Base-by-base conservation (phyloP, 2,113 vertebrate genomes). In the Coryphaenoides rupestris region DNA sequence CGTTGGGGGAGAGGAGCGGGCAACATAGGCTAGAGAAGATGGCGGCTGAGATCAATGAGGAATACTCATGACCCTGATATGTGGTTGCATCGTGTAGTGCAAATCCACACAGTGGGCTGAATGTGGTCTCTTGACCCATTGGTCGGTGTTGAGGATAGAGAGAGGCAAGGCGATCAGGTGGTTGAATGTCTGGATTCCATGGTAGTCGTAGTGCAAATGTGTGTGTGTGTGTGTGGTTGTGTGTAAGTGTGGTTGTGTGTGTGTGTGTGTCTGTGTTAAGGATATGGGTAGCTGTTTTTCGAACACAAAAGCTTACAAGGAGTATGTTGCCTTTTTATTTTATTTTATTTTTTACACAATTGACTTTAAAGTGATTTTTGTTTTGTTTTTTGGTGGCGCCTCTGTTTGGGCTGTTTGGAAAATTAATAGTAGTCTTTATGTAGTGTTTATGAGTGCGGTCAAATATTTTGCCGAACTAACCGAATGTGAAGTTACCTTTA, bases 401-500 rank as follows among this genome's bases (percentile, higher is more conserved):
- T 79, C 16, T 74, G 60, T 78, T 69, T 76, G 26, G 58, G 56
- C 75, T 64, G n/a, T n/a, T n/a, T n/a, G n/a, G n/a, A n/a, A n/a
- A n/a, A n/a, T n/a, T n/a, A n/a, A n/a, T 74, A 54, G 63, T 40
- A 79, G 69, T 64, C 69, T n/a, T n/a, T n/a, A n/a, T n/a, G n/a
- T n/a, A 75, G 73, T 77, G 66, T 73, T 75, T 78, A 68, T n/a
- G n/a, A n/a, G n/a, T n/a, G n/a, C n/a, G 65, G 70, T 81, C 74
- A 60, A 63, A 23, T 72, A 69, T 82, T 68, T 60, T 78, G 68
- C 79, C 75, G n/a, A 81, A 86, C 79, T 84, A 84, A 77, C 79
- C 79, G 81, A 90, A 87, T 89, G 87, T 89, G 70, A 63, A 73
- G 73, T 73, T 65, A 79, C 33, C 13, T 71, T 65, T 73, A 80